Evolutionary conservation across 2,888 invertebrate genomes (phyloP).

Genomic region (Caradrina kadenii): DNA sequence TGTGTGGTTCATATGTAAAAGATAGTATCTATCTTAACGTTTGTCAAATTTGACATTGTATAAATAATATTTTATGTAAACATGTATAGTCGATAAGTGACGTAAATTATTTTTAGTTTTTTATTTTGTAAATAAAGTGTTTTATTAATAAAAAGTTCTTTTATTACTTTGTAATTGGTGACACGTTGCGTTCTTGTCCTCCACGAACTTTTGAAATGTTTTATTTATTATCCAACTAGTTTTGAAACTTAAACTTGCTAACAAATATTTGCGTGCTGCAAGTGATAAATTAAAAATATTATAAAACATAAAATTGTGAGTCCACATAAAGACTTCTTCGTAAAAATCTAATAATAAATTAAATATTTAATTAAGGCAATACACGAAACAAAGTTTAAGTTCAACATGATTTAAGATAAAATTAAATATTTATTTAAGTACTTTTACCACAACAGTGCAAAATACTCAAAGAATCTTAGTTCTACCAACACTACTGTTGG

Average conservation of each 20-base stretch:
- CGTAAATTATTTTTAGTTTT: slow-evolving; percentile 62
- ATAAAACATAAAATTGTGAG: background rate
- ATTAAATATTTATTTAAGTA: background rate
- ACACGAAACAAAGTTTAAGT: background rate
- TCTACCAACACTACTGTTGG: no score
- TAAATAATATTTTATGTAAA: slow-evolving; percentile 18
- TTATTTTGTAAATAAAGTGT: slow-evolving; percentile 48
- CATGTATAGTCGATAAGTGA: slow-evolving; percentile 32
- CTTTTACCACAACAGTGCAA: background rate
- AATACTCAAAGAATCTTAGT: no score
- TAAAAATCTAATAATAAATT: background rate
- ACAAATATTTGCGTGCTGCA: background rate
- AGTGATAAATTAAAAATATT: background rate
- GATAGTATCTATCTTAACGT: slow-evolving; percentile 67
- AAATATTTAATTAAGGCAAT: background rate
- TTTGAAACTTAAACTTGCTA: no score
- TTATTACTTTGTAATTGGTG: background rate
- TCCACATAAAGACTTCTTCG: background rate
- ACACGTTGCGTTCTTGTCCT: no score
- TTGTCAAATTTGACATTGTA: slow-evolving; percentile 61
- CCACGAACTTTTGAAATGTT: no score
- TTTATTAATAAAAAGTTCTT: background rate
- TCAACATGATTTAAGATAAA: background rate
- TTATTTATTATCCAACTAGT: no score
- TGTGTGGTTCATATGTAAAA: slow-evolving; percentile 16